These are phyloP conservation scores for Bombus haemorrhoidalis DNA, from an alignment of 1,140 invertebrate species.

Conservation along the genomic window DNA sequence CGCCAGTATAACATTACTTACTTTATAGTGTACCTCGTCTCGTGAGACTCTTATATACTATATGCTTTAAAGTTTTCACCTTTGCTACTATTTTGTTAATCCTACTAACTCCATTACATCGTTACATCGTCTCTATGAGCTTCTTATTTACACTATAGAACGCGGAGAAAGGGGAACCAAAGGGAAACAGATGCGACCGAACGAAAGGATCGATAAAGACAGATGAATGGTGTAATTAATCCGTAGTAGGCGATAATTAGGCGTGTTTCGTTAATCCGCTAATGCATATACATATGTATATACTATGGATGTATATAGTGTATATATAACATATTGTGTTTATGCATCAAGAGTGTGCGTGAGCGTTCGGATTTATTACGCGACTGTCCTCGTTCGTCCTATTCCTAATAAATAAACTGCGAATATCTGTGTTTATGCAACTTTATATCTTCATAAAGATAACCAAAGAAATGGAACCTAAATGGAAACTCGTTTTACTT, in stretches of 20 bases:
- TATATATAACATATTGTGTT: conserved; percentile 34
- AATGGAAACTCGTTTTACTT: not conserved
- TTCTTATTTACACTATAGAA: conserved; percentile 43
- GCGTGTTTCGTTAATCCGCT: conserved; percentile 22
- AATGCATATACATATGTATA: conserved; percentile 27
- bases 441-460: not conserved
- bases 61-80: conserved; percentile 53
- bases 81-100: conserved; percentile 34
- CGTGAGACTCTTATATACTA: conserved; percentile 49
- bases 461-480: not conserved
- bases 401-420: not conserved
- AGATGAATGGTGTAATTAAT: not conserved
- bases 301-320: conserved; percentile 26
- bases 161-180: conserved; percentile 27
- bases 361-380: conserved; percentile 38
- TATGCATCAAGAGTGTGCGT: conserved; percentile 49
- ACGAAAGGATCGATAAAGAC: not conserved
- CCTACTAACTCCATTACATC: conserved; percentile 42
- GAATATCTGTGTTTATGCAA: not conserved
- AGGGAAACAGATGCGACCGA: conserved; percentile 9
- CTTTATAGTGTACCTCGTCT: conserved; percentile 59
- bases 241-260: not conserved
- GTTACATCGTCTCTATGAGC: conserved; percentile 45
- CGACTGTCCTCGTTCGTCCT: conserved; percentile 25
- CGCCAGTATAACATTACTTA: conserved; percentile 78